Evolutionary conservation across 2,113 vertebrate genomes (phyloP).

Genomic region (Amazona guildingii): DNA sequence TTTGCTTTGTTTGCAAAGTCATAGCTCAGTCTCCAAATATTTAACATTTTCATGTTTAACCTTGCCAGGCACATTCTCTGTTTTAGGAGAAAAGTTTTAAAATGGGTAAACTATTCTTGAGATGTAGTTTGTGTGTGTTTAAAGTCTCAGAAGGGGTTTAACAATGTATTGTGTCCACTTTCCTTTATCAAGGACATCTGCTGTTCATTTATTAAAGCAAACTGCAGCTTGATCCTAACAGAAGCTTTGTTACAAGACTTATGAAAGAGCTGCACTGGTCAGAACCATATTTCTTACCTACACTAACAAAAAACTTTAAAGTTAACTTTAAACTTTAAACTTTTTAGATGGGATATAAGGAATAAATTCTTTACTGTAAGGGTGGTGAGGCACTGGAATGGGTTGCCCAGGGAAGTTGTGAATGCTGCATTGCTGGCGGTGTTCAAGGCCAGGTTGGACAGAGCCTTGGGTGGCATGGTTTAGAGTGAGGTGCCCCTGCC

Average conservation of each 20-base stretch:
- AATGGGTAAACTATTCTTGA: conserved; percentile 24
- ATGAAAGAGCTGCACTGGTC: background rate
- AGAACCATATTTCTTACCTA: background rate
- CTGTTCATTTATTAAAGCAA: conserved; percentile 14
- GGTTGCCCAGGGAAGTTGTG: too few species aligned
- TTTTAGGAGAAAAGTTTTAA: background rate
- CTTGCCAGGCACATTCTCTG: conserved; percentile 6
- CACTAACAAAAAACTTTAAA: background rate
- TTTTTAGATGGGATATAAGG: too few species aligned
- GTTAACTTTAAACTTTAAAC: too few species aligned
- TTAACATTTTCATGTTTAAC: conserved; percentile 24
- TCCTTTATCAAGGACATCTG: conserved; percentile 44
- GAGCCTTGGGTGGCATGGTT: too few species aligned
- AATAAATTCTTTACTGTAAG: too few species aligned
- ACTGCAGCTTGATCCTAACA: background rate
- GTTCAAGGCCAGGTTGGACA: too few species aligned
- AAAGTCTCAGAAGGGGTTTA: conserved; percentile 37
- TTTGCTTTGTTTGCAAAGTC: background rate
- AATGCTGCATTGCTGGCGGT: too few species aligned
- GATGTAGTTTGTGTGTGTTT: conserved; percentile 5
- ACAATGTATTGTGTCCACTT: conserved; percentile 45
- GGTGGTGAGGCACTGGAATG: too few species aligned
- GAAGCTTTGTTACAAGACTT: background rate
- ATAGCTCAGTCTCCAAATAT: conserved; percentile 10
- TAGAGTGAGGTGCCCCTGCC: too few species aligned